A percentile compares a stretch with the other conserved stretches of the same genome.
Evolutionary conservation across 2,113 vertebrate species (phyloP).

Genomic region (Elephas maximus): DNA sequence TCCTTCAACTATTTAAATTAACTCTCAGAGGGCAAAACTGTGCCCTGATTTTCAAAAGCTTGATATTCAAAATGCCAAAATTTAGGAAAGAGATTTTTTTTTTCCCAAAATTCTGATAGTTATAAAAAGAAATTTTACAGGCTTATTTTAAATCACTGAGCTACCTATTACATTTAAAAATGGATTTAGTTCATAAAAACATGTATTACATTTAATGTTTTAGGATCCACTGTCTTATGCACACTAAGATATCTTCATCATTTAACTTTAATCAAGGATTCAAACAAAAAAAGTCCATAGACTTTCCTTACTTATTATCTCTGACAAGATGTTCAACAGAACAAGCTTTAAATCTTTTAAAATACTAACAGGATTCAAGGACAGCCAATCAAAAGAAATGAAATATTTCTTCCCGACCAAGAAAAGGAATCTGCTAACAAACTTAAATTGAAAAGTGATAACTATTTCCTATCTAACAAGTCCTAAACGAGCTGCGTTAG

Average conservation of each 20-base stretch:
- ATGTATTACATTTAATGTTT: not conserved
- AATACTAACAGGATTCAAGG: conserved; percentile 11
- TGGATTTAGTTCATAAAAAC: conserved; percentile 45
- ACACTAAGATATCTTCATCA: not conserved
- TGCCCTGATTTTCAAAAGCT: not conserved
- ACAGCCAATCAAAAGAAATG: not conserved
- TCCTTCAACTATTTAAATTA: not conserved
- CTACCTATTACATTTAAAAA: conserved; percentile 44
- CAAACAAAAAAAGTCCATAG: conserved; percentile 36
- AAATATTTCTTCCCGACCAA: conserved; percentile 39
- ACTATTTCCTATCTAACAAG: conserved; percentile 31
- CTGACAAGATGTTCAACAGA: not conserved
- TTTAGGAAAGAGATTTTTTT: conserved; percentile 9
- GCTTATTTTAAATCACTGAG: conserved; percentile 20
- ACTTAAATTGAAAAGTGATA: not conserved
- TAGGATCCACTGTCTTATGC: not conserved
- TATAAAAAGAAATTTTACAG: conserved; percentile 51
- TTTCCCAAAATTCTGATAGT: not conserved
- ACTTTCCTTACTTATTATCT: conserved; percentile 54
- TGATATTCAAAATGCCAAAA: conserved; percentile 38
- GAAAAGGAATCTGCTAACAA: conserved; percentile 5
- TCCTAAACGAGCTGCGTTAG: conserved; percentile 22
- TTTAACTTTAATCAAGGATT: conserved; percentile 9
- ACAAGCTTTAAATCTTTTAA: conserved; percentile 25
- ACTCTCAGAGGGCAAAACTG: conserved; percentile 36